Percentiles rank a stretch among this genome's conserved stretches.
phyloP scores from a whole-genome alignment of 2,113 vertebrate species.

The Crotalus helleri region DNA sequence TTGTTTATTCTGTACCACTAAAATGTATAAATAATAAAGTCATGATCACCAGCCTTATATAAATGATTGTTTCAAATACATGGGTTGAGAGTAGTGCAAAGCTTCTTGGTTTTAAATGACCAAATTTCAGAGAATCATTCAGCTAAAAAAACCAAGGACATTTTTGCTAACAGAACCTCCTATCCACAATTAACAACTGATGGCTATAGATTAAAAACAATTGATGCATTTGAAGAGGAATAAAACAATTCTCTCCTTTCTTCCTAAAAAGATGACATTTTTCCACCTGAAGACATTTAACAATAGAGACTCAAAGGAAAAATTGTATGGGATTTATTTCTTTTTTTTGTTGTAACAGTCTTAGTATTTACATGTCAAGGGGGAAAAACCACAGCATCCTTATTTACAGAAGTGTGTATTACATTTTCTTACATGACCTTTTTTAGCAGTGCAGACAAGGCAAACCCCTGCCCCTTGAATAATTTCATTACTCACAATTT shows the following conservation, averaged over 20 bases:
- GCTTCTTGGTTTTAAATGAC: background rate
- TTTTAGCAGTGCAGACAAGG: conserved; percentile 13
- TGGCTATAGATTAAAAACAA: background rate
- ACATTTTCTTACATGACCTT: conserved; percentile 34
- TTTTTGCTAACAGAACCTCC: background rate
- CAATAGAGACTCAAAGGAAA: conserved; percentile 60
- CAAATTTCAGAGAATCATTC: background rate
- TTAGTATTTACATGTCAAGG: conserved; percentile 65
- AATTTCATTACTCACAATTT: conserved; percentile 12
- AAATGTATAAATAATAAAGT: background rate
- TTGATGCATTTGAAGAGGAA: background rate
- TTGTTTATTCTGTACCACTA: background rate
- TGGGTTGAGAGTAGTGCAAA: background rate
- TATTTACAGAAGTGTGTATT: conserved; percentile 21
- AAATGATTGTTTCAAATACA: background rate
- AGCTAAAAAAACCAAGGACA: background rate
- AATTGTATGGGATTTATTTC: conserved; percentile 31
- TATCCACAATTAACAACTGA: background rate
- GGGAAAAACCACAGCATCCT: conserved; percentile 24
- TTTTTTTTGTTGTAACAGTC: conserved; percentile 56
- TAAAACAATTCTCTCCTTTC: background rate
- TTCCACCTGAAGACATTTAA: conserved; percentile 21
- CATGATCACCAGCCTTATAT: background rate
- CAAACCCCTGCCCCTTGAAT: conserved; percentile 15
- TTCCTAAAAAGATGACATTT: background rate